phyloP scores from a whole-genome alignment of 2,888 invertebrate species.

The Microplitis deprimator region DNA sequence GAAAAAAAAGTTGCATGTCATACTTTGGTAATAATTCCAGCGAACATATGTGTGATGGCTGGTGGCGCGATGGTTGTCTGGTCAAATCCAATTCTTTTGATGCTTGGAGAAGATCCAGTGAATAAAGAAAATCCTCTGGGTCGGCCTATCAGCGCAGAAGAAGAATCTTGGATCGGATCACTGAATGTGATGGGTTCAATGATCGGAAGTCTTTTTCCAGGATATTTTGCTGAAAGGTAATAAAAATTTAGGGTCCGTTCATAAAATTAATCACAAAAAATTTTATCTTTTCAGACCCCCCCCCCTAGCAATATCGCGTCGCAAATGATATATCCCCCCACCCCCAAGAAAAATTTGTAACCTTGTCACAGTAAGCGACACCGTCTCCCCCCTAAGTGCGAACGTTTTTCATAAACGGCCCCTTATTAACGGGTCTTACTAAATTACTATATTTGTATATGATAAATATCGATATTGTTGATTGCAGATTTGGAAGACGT shows the following conservation, averaged over 20 bases:
- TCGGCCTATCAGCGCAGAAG: slow-evolving; percentile 72
- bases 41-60: slow-evolving; percentile 71
- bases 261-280: neutral
- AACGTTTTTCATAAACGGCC: too few species aligned
- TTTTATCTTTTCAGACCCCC: neutral
- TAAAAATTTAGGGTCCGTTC: neutral
- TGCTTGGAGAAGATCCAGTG: slow-evolving; percentile 45
- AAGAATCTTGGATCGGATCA: slow-evolving; percentile 83
- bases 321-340: too few species aligned
- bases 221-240: slow-evolving; percentile 75
- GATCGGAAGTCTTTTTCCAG: slow-evolving; percentile 80
- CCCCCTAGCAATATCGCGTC: too few species aligned
- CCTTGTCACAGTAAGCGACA: too few species aligned
- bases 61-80: slow-evolving; percentile 73
- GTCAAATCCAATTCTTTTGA: slow-evolving; percentile 71
- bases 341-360: too few species aligned
- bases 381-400: too few species aligned
- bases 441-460: too few species aligned
- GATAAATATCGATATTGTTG: neutral
- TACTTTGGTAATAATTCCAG: slow-evolving; percentile 63
- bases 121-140: slow-evolving; percentile 70
- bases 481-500: slow-evolving; percentile 77
- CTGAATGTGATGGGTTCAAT: slow-evolving; percentile 81
- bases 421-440: too few species aligned
- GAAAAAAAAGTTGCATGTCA: too few species aligned